phyloP scores from a whole-genome alignment of 2,888 invertebrate genomes.

The Stenurella melanura region DNA sequence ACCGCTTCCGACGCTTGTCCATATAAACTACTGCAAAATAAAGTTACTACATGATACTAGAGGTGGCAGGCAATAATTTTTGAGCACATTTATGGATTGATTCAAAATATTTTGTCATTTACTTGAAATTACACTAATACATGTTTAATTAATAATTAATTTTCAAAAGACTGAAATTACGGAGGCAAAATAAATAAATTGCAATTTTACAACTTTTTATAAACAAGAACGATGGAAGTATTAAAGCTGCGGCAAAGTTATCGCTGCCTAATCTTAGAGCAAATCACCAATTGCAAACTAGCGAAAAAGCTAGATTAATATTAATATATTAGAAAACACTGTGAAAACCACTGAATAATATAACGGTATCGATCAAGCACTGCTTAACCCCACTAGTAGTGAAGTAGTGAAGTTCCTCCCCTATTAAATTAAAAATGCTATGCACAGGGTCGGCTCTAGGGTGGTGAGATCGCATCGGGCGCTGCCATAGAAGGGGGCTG shows the following conservation, averaged over 20 bases:
- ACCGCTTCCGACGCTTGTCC: neutral
- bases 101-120: neutral
- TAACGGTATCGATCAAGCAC: conserved; percentile 22
- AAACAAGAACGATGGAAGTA: neutral
- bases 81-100: too few species aligned
- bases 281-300: neutral
- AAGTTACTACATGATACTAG: too few species aligned
- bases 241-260: neutral
- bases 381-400: conserved; percentile 20
- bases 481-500: too few species aligned
- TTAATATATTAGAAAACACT: conserved; percentile 2
- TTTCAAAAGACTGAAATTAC: neutral
- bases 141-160: neutral
- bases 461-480: too few species aligned
- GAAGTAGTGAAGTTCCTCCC: too few species aligned
- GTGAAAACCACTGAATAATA: conserved; percentile 25
- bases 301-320: conserved; percentile 1
- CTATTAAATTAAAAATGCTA: neutral
- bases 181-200: neutral
- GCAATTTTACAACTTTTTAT: neutral
- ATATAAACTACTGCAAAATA: neutral
- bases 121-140: neutral
- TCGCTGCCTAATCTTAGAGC: neutral
- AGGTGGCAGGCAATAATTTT: too few species aligned
- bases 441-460: too few species aligned